Base-by-base conservation (phyloP, 2,113 vertebrate species). In the Taxidea taxus region DNA sequence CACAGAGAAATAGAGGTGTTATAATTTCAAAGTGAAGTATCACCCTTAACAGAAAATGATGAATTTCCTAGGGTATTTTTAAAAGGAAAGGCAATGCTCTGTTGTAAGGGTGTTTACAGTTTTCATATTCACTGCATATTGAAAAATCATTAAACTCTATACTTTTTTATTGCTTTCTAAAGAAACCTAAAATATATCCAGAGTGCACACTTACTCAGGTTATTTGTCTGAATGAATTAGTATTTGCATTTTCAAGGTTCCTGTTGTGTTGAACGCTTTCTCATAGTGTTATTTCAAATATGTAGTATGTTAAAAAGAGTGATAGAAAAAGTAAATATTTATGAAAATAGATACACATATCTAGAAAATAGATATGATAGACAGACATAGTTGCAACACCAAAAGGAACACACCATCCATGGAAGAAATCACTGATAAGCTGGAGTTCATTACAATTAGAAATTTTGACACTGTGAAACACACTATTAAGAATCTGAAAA, bases 1-100 rank as follows among this genome's bases (percentile, higher is more conserved):
- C 42, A 77, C 29, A 91, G 15, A 75, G 34, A 96, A 84, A 83
- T 75, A 54, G 23, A 89, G 27, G 42, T 92, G 18, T 10, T 72
- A 49, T 90, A 77, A 97, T 92, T 97, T 95, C 34, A 91, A 88
- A 97, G 39, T 94, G 54, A 96, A 95, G 25, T 25, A 87, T 85
- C 16, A 31, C 39, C n/a, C 56, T 89, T 87, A 92, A 90, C 29
- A n/a, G 14, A 90, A 94, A 94, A 74, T 77, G 93, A 87, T 84
- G 21, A 87, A 91, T 95, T 90, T 91, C 27, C 60, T 70, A 47
- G 34, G 3, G 8, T 34, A n/a, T 72, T 88, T 92, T 94, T 70
- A 13, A 49, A 68, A 84, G 20, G 44, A 87, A 84, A 94, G 34
- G 4, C 29, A 84, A 47, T 89, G 64, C 72, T 84, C 27, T 81